Conservation (phyloP, 2,113 vertebrate species). For the Artemisiospiza belli region DNA sequence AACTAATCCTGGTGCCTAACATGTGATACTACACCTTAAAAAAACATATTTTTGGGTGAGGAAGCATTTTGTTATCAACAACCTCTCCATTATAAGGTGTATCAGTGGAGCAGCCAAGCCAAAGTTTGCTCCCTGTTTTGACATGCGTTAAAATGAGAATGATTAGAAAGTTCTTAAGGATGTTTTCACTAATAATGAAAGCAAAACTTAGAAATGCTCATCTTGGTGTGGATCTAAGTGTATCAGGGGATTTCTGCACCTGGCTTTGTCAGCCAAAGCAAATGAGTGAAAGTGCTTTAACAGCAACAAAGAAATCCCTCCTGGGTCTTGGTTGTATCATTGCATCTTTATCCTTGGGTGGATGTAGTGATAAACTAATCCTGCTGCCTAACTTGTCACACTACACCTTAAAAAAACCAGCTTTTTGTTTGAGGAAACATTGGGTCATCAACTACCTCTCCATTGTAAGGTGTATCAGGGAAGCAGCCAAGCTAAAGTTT, state of each 20-base stretch:
- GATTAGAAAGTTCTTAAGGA: neutral
- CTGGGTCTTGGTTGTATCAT: neutral
- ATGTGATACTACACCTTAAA: neutral
- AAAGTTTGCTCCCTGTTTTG: slow-evolving; percentile 2
- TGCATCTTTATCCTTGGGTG: neutral
- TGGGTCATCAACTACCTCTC: slow-evolving; percentile 32
- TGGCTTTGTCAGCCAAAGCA: slow-evolving; percentile 2
- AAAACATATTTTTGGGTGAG: neutral
- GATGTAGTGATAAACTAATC: slow-evolving; percentile 38
- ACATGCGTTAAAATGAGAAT: neutral
- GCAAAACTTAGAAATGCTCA: neutral
- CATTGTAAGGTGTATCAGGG: neutral
- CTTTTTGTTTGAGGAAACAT: slow-evolving; percentile 8
- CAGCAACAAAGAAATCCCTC: neutral
- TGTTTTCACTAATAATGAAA: neutral
- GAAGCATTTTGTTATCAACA: slow-evolving; percentile 36
- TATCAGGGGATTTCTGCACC: neutral
- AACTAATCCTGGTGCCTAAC: slow-evolving; percentile 26
- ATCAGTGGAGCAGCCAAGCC: neutral
- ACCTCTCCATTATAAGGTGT: neutral
- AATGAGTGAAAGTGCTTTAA: neutral
- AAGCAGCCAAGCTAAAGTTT: slow-evolving; percentile 23
- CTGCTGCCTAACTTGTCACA: neutral
- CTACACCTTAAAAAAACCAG: neutral
- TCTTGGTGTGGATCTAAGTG: neutral